These are phyloP conservation scores for Lamproptera curius DNA, from an alignment of 2,888 invertebrate genomes.

Conservation along the genomic window DNA sequence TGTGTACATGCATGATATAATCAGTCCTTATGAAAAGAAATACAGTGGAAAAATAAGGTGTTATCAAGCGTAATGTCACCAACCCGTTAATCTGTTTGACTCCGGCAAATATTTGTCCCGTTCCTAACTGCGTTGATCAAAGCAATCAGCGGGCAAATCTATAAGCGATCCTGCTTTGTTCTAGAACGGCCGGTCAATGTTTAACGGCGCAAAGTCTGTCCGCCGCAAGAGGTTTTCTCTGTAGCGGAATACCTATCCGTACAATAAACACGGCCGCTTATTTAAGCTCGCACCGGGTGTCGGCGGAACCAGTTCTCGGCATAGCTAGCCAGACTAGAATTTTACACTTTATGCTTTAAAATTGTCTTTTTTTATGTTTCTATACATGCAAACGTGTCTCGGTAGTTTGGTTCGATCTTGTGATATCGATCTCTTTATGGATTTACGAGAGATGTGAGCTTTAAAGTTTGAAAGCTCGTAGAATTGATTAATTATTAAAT, in stretches of 20 bases:
- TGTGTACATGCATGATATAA: too few relatives aligned
- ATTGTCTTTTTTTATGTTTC: slow-evolving; percentile 5
- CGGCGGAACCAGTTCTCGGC: slow-evolving; percentile 35
- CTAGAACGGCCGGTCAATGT: slow-evolving; percentile 25
- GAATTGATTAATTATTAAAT: too few relatives aligned
- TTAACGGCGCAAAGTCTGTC: slow-evolving; percentile 41
- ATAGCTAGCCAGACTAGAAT: slow-evolving; percentile 29
- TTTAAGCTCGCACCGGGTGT: slow-evolving; percentile 30
- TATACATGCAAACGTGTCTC: too few relatives aligned
- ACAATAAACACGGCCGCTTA: slow-evolving; percentile 26
- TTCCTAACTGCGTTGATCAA: too few relatives aligned
- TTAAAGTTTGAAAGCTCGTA: too few relatives aligned
- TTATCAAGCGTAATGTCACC: too few relatives aligned
- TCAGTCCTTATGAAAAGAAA: too few relatives aligned
- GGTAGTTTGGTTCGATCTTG: background rate
- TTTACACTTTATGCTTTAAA: slow-evolving; percentile 18
- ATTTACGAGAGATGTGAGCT: too few relatives aligned
- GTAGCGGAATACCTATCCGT: slow-evolving; percentile 38
- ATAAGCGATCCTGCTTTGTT: slow-evolving; percentile 1
- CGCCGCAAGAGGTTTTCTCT: slow-evolving; percentile 45
- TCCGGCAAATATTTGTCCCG: too few relatives aligned
- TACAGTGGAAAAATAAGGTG: too few relatives aligned
- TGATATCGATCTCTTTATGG: background rate
- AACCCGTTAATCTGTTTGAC: too few relatives aligned
- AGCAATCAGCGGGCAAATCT: too few relatives aligned